A percentile compares a stretch with the other conserved stretches of the same genome.
Evolutionary conservation across 2,888 invertebrate species (phyloP).

Genomic region (Drosophila rellima): DNA sequence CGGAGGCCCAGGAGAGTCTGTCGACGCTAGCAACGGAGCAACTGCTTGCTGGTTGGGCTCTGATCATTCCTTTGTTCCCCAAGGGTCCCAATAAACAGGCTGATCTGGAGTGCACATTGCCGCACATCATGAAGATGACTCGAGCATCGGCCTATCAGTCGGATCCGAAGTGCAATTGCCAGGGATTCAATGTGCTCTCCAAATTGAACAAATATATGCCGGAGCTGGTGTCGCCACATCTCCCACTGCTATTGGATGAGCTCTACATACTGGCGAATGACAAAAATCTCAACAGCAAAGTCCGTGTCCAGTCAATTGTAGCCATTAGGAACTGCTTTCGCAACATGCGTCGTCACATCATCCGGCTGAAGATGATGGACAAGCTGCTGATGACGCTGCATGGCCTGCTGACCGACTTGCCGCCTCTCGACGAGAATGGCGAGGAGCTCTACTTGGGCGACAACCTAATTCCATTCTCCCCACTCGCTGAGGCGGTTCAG

Average conservation of each 20-base stretch:
- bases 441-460: constrained; percentile 29
- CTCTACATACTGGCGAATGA: constrained; percentile 10
- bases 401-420: constrained; percentile 9
- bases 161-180: not conserved
- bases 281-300: not conserved
- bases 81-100: not conserved
- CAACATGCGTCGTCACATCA: constrained; percentile 17
- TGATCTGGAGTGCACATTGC: not conserved
- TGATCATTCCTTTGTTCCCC: constrained; percentile 1
- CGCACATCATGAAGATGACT: constrained; percentile 16
- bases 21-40: constrained; percentile 9
- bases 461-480: not conserved
- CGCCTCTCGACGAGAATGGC: not conserved
- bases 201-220: constrained; percentile 22
- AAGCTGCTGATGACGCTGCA: constrained; percentile 19
- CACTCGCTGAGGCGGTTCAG: not conserved
- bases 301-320: constrained; percentile 12
- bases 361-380: constrained; percentile 28
- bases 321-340: constrained; percentile 12
- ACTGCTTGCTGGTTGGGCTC: constrained; percentile 14
- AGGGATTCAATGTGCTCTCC: constrained; percentile 17
- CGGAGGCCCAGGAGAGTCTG: constrained; percentile 7
- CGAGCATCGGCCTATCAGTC: constrained; percentile 1
- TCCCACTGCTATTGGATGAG: constrained; percentile 16
- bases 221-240: constrained; percentile 18